These are phyloP conservation scores for Himalopsyche kuldschensis DNA, from an alignment of 2,888 invertebrate species.

Conservation along the genomic window DNA sequence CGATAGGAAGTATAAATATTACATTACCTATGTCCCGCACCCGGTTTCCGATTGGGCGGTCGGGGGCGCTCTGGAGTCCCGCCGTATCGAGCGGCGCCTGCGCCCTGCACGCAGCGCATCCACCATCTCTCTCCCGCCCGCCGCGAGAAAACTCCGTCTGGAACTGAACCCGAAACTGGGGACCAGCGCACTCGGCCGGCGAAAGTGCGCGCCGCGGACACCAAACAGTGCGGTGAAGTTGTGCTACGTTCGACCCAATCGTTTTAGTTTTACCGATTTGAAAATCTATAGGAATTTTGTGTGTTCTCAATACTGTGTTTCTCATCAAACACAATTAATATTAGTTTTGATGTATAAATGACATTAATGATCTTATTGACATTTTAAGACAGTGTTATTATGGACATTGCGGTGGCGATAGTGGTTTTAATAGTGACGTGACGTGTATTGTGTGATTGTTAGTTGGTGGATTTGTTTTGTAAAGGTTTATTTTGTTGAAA, in stretches of 20 bases:
- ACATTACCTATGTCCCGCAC: background rate
- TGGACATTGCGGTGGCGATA: no score
- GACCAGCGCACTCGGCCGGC: background rate
- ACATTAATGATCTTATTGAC: no score
- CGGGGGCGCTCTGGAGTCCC: background rate
- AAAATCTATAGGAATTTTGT: no score
- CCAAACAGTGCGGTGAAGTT: background rate
- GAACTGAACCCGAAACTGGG: background rate
- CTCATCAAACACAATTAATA: no score
- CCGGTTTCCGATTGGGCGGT: background rate
- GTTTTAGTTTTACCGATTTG: no score
- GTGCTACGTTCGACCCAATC: background rate
- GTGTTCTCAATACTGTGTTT: no score
- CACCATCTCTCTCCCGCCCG: background rate
- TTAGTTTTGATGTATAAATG: no score
- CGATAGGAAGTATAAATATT: constrained; percentile 1
- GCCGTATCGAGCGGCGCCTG: constrained; percentile 31
- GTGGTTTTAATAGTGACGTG: no score
- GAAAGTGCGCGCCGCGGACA: background rate
- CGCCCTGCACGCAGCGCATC: constrained; percentile 12
- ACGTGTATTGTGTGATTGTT: no score
- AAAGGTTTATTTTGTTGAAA: no score
- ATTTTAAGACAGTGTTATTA: no score
- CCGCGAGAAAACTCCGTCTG: background rate
- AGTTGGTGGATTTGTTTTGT: no score